These are phyloP conservation scores for Temnothorax curvispinosus DNA, from an alignment of 1,140 invertebrate genomes.

Conservation along the genomic window DNA sequence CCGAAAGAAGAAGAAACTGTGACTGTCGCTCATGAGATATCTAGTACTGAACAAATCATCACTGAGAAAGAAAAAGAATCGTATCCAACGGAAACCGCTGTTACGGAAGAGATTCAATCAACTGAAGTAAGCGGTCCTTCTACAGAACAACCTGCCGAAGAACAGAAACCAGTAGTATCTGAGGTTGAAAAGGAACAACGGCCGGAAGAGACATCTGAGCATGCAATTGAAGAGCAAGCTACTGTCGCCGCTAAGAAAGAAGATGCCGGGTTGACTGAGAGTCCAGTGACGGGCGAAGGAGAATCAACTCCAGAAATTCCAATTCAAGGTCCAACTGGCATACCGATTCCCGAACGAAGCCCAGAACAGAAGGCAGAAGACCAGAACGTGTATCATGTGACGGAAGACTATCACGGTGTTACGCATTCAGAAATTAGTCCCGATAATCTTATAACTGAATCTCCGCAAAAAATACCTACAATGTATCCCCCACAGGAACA, in stretches of 20 bases:
- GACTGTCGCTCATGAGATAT: background rate
- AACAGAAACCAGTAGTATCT: background rate
- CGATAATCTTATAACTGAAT: slow-evolving; percentile 71
- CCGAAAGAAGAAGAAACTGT: slow-evolving; percentile 15
- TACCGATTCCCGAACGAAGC: slow-evolving; percentile 75
- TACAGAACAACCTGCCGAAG: background rate
- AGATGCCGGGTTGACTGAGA: slow-evolving; percentile 25
- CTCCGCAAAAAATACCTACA: slow-evolving; percentile 54
- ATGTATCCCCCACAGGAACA: slow-evolving; percentile 44
- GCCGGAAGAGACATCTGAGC: slow-evolving; percentile 28
- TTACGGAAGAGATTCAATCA: slow-evolving; percentile 4
- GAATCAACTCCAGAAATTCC: slow-evolving; percentile 48
- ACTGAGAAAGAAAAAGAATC: slow-evolving; percentile 7
- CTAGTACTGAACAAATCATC: slow-evolving; percentile 40
- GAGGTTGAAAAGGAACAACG: slow-evolving; percentile 13
- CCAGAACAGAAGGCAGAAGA: slow-evolving; percentile 82
- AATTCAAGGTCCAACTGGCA: slow-evolving; percentile 74
- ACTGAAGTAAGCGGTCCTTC: background rate
- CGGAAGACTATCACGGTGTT: slow-evolving; percentile 64
- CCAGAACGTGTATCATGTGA: slow-evolving; percentile 70
- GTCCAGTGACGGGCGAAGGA: background rate
- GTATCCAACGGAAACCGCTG: background rate
- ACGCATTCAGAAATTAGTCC: slow-evolving; percentile 65
- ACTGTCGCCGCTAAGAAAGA: slow-evolving; percentile 49
- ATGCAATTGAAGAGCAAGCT: slow-evolving; percentile 1